These are phyloP conservation scores for Drosophila azteca DNA, from an alignment of 1,140 invertebrate genomes.

Conservation along the genomic window DNA sequence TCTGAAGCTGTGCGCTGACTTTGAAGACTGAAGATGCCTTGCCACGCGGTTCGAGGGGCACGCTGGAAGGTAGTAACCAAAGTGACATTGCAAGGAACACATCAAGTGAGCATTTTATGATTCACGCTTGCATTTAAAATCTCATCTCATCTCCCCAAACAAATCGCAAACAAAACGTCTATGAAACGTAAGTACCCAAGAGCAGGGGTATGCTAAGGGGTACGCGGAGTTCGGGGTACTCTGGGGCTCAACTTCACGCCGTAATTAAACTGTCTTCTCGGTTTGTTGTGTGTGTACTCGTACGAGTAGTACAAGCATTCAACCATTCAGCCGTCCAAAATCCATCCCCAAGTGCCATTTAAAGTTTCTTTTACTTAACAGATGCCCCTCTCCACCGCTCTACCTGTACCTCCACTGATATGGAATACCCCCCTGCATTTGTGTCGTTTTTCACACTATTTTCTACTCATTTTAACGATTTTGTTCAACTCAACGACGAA, in stretches of 20 bases:
- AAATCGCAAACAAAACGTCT: slow-evolving; percentile 37
- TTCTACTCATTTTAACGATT: slow-evolving; percentile 80
- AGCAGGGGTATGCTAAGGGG: background rate
- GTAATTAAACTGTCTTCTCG: slow-evolving; percentile 79
- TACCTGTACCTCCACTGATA: background rate
- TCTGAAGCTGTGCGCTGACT: slow-evolving; percentile 1
- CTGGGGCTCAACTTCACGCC: slow-evolving; percentile 74
- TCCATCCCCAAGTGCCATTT: slow-evolving; percentile 71
- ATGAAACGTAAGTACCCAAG: slow-evolving; percentile 17
- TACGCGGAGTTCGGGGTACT: slow-evolving; percentile 5
- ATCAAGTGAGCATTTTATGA: slow-evolving; percentile 71
- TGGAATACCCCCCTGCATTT: slow-evolving; percentile 6
- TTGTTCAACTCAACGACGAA: slow-evolving; percentile 58
- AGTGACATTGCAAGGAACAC: slow-evolving; percentile 49
- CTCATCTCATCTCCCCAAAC: slow-evolving; percentile 57
- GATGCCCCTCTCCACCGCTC: slow-evolving; percentile 23
- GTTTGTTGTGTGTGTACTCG: slow-evolving; percentile 19
- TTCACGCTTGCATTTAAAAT: slow-evolving; percentile 76
- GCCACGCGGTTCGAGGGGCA: background rate
- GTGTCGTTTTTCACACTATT: slow-evolving; percentile 74
- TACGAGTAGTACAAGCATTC: slow-evolving; percentile 60
- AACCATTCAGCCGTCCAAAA: slow-evolving; percentile 76
- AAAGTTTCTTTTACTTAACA: slow-evolving; percentile 71
- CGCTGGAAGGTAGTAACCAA: slow-evolving; percentile 19
- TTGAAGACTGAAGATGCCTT: slow-evolving; percentile 20